Base-by-base conservation (phyloP, 2,888 invertebrate species). In the Ypsolopha scabrella region DNA sequence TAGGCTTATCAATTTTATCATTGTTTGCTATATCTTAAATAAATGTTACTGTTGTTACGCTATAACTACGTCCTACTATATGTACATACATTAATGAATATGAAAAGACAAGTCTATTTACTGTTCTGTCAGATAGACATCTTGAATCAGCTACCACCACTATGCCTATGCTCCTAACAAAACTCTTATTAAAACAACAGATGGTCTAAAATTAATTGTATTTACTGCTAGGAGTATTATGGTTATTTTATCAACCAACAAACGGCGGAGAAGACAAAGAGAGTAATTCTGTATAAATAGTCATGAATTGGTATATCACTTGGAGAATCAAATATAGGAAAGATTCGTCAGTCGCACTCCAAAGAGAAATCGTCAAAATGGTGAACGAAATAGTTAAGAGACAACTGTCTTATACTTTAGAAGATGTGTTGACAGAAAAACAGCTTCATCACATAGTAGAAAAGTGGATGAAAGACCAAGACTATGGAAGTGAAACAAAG, bases 371-470 rank as follows among this genome's bases (percentile, higher is more conserved):
- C 39, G n/a, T 39, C 39, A 39, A 39, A 11, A 39, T 39, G 39
- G 10, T 10, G 39, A 39, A 39, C 10, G n/a, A 43, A 13, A 7
- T 4, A 6, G 13, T 43, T 43, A 13, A 8, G 6, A 43, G 14
- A 13, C 13, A 13, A 43, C 6, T 13, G 43, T 13, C 54, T 52
- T 57, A 55, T 46, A 52, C 48, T 6, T 52, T 72, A 4, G 57
- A 61, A 41, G 61, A 67, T 33, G 53, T 78, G 0, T 55, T 80
- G 33, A 64, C 59, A 6, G 67, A 69, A 43, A 68, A 66, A 14
- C 71, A 76, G 52, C 53, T 78, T 0, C 53, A 60, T 4, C 54
- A 60, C 1, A 58, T 79, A 3, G 51, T 75, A n/a, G 58, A 60
- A 33, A 57, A 62, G 34, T 45, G 45, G 45, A 34, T 34, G 9